These are phyloP conservation scores for Hirundo rustica DNA, from an alignment of 2,797 vertebrate species.

Conservation along the genomic window DNA sequence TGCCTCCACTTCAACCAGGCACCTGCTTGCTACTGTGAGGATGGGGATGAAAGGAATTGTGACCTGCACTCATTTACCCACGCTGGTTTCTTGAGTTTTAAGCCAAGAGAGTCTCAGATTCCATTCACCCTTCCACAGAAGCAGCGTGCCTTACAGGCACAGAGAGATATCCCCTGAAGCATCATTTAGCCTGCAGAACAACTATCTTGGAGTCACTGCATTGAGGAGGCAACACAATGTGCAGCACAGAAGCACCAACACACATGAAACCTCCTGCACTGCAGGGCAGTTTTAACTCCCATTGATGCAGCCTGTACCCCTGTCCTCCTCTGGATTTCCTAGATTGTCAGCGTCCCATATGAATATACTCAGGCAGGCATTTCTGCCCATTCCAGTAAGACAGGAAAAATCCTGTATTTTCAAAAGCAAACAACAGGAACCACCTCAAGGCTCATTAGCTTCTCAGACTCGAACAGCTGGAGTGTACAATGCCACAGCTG, in stretches of 20 bases:
- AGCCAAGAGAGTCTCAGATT: neutral
- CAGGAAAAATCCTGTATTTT: slow-evolving; percentile 3
- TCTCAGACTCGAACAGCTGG: neutral
- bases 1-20: neutral
- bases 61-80: neutral
- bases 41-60: neutral
- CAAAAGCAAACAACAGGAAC: slow-evolving; percentile 24
- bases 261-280: neutral
- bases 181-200: neutral
- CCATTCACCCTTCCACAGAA: slow-evolving; percentile 8
- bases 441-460: slow-evolving; percentile 30
- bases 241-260: neutral
- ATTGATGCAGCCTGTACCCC: neutral
- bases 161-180: neutral
- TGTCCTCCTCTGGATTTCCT: neutral
- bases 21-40: neutral
- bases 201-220: neutral
- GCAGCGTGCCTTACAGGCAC: neutral
- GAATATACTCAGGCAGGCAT: slow-evolving; percentile 18
- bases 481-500: neutral
- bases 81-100: neutral
- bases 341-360: neutral
- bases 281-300: neutral
- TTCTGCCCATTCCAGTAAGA: slow-evolving; percentile 25
- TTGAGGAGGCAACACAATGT: neutral